Conservation (phyloP, 2,113 vertebrate species). For the Bagarius yarrelli region DNA sequence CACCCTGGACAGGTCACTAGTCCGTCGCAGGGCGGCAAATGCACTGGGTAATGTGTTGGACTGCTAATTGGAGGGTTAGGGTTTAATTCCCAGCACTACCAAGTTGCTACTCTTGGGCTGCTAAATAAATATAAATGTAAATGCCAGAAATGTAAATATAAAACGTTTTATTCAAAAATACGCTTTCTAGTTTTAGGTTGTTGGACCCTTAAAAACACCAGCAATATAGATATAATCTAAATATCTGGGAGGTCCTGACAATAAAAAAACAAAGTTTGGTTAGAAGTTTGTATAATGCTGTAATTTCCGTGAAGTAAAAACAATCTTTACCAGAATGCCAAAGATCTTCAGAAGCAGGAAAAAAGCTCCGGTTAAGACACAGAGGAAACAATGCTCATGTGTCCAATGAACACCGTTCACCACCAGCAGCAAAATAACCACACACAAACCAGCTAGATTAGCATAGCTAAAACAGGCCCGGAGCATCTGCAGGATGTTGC, state of each 20-base stretch:
- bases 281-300: neutral
- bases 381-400: conserved; percentile 31
- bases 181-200: neutral
- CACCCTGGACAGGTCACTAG: no score
- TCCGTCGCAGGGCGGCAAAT: no score
- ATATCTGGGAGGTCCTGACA: neutral
- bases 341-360: conserved; percentile 60
- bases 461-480: conserved; percentile 55
- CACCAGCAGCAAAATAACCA: conserved; percentile 49
- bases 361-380: conserved; percentile 41
- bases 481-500: conserved; percentile 44
- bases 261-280: neutral
- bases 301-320: neutral
- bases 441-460: conserved; percentile 33
- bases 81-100: no score
- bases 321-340: conserved; percentile 62
- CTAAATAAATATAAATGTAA: no score
- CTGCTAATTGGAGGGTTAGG: no score
- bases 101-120: no score
- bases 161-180: neutral
- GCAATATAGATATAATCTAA: neutral
- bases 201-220: neutral
- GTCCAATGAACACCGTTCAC: conserved; percentile 34
- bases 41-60: no score
- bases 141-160: no score